Percentiles rank a stretch among this genome's conserved stretches.
phyloP scores from a whole-genome alignment of 2,113 vertebrate species.

The Glaucidium brasilianum region DNA sequence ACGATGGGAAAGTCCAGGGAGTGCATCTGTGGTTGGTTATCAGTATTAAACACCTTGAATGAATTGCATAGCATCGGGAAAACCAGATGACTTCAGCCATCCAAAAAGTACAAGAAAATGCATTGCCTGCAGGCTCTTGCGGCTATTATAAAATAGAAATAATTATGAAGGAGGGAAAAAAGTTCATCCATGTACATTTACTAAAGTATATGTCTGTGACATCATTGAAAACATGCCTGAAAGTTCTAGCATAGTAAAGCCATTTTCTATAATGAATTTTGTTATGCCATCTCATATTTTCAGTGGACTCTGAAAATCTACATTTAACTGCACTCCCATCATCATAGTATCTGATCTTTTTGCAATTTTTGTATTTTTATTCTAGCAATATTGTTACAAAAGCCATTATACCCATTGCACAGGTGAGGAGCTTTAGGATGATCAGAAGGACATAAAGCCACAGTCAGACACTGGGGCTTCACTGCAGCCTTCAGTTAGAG shows the following conservation, averaged over 20 bases:
- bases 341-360: background rate
- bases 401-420: background rate
- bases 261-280: background rate
- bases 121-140: conserved; percentile 8
- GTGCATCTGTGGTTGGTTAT: conserved; percentile 37
- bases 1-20: conserved; percentile 27
- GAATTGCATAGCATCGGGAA: background rate
- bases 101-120: conserved; percentile 27
- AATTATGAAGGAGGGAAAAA: background rate
- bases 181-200: background rate
- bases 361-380: background rate
- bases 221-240: background rate
- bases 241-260: background rate
- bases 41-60: conserved; percentile 58
- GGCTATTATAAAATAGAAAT: conserved; percentile 10
- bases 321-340: background rate
- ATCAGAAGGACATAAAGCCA: background rate
- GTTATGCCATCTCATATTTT: background rate
- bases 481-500: background rate
- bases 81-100: conserved; percentile 22
- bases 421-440: background rate
- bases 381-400: background rate
- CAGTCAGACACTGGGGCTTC: background rate
- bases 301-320: background rate
- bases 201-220: background rate